Percentiles rank a stretch among this genome's conserved stretches.
These are phyloP conservation scores for Elysia crispata DNA, from an alignment of 2,888 invertebrate genomes.

Conservation along the genomic window DNA sequence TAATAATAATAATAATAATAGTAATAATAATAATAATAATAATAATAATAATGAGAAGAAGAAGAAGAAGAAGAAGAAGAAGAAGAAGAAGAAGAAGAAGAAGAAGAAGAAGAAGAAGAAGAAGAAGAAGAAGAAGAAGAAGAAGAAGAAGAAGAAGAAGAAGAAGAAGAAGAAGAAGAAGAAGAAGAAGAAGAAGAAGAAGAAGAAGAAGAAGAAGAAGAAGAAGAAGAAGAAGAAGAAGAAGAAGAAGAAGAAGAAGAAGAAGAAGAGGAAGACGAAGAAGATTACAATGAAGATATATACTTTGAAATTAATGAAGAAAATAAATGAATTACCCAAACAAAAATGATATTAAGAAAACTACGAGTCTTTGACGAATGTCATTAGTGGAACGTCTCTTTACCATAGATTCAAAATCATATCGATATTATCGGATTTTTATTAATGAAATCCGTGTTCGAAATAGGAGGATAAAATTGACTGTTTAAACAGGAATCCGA, in stretches of 20 bases:
- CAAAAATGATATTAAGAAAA: no score
- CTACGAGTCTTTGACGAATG: no score
- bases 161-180: conserved; percentile 35
- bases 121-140: background rate
- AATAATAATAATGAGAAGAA: background rate
- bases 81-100: background rate
- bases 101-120: background rate
- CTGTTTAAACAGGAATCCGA: no score
- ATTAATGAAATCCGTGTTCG: no score
- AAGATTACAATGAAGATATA: conserved; percentile 1
- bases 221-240: conserved; percentile 30
- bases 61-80: no score
- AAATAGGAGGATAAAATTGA: no score
- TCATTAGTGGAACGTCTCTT: no score
- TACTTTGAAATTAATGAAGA: background rate
- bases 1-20: background rate
- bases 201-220: conserved; percentile 41
- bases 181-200: conserved; percentile 26
- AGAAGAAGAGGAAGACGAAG: conserved; percentile 15
- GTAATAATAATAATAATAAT: background rate
- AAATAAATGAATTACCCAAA: no score
- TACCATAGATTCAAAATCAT: no score
- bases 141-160: conserved; percentile 18
- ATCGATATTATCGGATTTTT: no score
- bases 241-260: conserved; percentile 33